These are phyloP conservation scores for Oscheius myriophilus DNA, from an alignment of 2,888 invertebrate genomes.

Conservation along the genomic window DNA sequence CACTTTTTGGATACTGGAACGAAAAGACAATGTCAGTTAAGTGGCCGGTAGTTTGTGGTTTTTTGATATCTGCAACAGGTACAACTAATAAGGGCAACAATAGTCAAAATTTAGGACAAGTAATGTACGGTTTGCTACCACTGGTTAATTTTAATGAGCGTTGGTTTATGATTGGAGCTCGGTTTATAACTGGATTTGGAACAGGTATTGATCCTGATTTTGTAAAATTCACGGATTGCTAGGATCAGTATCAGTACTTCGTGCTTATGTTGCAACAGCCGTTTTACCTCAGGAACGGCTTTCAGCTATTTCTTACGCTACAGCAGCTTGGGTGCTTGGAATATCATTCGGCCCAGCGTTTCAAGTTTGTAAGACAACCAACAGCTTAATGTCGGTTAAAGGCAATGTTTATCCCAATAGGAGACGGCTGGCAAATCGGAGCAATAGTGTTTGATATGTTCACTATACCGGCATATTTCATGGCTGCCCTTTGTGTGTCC, in stretches of 20 bases:
- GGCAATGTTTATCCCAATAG: no score
- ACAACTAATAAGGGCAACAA: no score
- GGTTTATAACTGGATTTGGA: slow-evolving; percentile 49
- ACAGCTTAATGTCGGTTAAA: not conserved
- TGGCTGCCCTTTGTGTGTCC: slow-evolving; percentile 37
- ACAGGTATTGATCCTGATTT: slow-evolving; percentile 17
- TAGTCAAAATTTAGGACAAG: slow-evolving; percentile 25
- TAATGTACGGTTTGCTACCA: slow-evolving; percentile 41
- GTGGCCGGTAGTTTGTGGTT: slow-evolving; percentile 21
- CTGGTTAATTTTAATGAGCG: slow-evolving; percentile 31
- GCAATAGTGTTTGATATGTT: slow-evolving; percentile 37
- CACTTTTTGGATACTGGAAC: slow-evolving; percentile 48
- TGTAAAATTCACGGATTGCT: not conserved
- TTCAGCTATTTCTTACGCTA: slow-evolving; percentile 48
- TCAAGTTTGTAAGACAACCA: not conserved
- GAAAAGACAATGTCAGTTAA: slow-evolving; percentile 46
- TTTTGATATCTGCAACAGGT: no score
- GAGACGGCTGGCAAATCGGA: slow-evolving; percentile 26
- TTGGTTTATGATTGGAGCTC: slow-evolving; percentile 46
- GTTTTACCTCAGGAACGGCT: slow-evolving; percentile 43
- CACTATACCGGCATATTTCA: slow-evolving; percentile 44
- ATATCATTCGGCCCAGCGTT: slow-evolving; percentile 37
- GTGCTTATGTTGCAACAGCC: slow-evolving; percentile 49
- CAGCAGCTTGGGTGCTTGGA: slow-evolving; percentile 48
- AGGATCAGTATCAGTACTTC: slow-evolving; percentile 41